Conservation (phyloP, 2,797 vertebrate species). For the Tolypeutes matacus region DNA sequence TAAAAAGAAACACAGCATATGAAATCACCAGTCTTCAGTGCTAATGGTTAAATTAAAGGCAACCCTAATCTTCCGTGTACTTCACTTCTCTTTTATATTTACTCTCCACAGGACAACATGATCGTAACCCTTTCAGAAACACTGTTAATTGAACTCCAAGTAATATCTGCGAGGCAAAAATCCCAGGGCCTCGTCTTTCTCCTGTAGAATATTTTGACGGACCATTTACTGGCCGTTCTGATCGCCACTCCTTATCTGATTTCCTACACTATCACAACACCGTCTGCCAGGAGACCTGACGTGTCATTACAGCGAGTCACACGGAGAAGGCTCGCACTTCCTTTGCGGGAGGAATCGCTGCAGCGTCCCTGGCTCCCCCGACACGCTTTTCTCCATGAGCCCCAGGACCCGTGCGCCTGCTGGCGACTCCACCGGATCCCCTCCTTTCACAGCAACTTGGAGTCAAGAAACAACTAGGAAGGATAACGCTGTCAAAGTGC, state of each 20-base stretch:
- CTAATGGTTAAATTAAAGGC: not conserved
- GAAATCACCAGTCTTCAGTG: not conserved
- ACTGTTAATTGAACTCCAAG: constrained; percentile 43
- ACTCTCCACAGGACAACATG: not conserved
- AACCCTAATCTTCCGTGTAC: not conserved
- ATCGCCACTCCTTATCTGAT: not conserved
- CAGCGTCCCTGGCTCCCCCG: not conserved
- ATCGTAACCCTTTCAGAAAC: constrained; percentile 38
- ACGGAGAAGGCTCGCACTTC: not conserved
- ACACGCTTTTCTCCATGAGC: not conserved
- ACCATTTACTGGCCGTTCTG: not conserved
- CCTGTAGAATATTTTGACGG: not conserved
- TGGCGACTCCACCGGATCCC: not conserved
- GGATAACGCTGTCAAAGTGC: not conserved
- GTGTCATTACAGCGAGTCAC: not conserved
- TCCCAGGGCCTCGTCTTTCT: not conserved
- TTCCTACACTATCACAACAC: not conserved
- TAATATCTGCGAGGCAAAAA: not conserved
- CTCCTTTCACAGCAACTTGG: not conserved
- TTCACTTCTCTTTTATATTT: constrained; percentile 28
- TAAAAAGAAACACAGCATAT: not conserved
- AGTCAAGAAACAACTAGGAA: not conserved
- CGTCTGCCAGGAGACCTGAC: rapidly evolving
- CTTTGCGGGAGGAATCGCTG: no score
- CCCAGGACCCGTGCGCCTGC: not conserved